Conservation (phyloP, 2,113 vertebrate genomes). For the Platysternon megacephalum region DNA sequence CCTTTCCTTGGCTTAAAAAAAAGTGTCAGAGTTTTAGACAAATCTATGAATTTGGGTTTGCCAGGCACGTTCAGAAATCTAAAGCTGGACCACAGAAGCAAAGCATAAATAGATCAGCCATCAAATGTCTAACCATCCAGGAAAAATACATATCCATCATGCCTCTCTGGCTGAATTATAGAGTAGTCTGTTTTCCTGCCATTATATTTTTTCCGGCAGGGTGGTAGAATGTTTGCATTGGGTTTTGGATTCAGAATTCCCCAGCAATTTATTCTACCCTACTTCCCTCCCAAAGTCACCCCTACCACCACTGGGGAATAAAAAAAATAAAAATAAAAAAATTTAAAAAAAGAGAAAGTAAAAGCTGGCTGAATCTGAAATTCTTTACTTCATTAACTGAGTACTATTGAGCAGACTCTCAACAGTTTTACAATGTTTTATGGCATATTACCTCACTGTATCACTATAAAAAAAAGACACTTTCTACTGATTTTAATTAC, state of each 20-base stretch:
- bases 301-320: background rate
- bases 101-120: slow-evolving; percentile 9
- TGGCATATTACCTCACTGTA: background rate
- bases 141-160: slow-evolving; percentile 29
- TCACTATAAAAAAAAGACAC: background rate
- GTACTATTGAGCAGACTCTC: background rate
- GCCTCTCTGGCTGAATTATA: slow-evolving; percentile 10
- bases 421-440: slow-evolving; percentile 2
- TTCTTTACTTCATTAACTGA: background rate
- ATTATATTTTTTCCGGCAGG: slow-evolving; percentile 34
- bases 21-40: background rate
- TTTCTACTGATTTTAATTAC: background rate
- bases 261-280: background rate
- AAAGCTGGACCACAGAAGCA: background rate
- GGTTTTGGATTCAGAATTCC: background rate
- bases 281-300: background rate
- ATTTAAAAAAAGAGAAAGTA: background rate
- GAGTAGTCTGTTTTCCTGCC: background rate
- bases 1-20: background rate
- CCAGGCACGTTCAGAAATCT: background rate
- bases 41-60: background rate
- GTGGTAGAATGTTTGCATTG: slow-evolving; percentile 17
- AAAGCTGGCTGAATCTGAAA: background rate
- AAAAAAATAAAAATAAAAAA: background rate
- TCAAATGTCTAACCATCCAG: background rate